A percentile compares a stretch with the other conserved stretches of the same genome.
Conservation (phyloP, 2,888 invertebrate genomes). For the Trichopoda pennipes region DNA sequence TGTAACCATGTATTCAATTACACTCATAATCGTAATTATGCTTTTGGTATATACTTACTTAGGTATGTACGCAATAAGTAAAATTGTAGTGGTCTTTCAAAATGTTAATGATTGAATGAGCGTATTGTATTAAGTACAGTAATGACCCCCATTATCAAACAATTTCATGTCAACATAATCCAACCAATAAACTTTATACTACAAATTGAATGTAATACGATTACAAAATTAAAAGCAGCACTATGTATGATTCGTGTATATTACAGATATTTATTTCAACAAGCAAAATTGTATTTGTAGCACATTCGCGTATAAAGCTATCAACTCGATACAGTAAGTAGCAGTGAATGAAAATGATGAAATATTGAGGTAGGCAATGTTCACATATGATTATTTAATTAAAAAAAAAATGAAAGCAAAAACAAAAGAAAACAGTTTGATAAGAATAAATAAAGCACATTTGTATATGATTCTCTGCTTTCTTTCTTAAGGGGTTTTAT, state of each 20-base stretch:
- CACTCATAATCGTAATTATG: neutral
- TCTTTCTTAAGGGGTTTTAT: neutral
- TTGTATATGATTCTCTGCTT: neutral
- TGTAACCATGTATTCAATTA: constrained; percentile 13
- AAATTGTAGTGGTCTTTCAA: constrained; percentile 34
- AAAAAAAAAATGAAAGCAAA: constrained; percentile 3
- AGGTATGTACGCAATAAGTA: neutral
- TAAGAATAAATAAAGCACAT: constrained; percentile 7
- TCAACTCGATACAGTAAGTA: constrained; percentile 24
- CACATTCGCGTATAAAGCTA: constrained; percentile 13
- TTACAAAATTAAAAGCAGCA: neutral
- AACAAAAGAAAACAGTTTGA: constrained; percentile 6
- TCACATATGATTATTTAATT: constrained; percentile 28
- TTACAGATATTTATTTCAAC: neutral
- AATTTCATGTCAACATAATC: constrained; percentile 52
- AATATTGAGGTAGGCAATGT: constrained; percentile 64
- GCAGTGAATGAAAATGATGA: constrained; percentile 21
- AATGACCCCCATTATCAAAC: constrained; percentile 65
- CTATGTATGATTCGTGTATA: constrained; percentile 6
- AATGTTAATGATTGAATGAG: constrained; percentile 19
- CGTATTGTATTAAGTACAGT: constrained; percentile 52
- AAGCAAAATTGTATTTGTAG: neutral
- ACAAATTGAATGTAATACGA: constrained; percentile 32
- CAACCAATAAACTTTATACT: constrained; percentile 20
- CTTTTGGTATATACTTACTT: neutral